These are phyloP conservation scores for Uropetala carovei DNA, from an alignment of 2,888 invertebrate species.

Conservation along the genomic window DNA sequence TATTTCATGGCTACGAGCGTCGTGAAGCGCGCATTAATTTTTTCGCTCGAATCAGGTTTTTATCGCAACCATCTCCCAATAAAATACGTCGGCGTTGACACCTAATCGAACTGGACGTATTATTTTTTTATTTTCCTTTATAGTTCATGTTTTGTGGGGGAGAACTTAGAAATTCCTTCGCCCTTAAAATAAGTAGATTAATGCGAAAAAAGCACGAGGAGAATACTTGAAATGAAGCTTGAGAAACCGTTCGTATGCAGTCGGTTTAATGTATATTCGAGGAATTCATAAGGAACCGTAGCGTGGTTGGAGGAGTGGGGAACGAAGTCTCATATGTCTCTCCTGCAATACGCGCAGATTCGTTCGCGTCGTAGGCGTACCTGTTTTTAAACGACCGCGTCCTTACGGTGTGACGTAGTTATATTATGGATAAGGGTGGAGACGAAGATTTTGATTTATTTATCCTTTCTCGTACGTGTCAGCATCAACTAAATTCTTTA, in stretches of 20 bases:
- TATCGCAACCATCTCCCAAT: conserved; percentile 1
- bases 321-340: background rate
- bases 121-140: background rate
- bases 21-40: background rate
- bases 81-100: background rate
- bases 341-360: background rate
- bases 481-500: no score
- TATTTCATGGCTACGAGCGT: background rate
- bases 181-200: background rate
- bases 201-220: background rate
- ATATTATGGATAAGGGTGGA: background rate
- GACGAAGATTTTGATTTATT: no score
- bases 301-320: background rate
- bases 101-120: background rate
- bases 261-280: background rate
- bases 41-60: conserved; percentile 11
- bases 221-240: background rate
- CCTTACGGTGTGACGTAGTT: background rate
- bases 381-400: background rate
- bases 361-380: background rate
- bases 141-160: background rate
- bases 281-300: background rate
- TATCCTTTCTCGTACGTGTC: no score
- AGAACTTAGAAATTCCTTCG: background rate
- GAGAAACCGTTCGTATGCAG: background rate